Base-by-base conservation (phyloP, 2,888 invertebrate genomes). In the Heliconius ismenius region DNA sequence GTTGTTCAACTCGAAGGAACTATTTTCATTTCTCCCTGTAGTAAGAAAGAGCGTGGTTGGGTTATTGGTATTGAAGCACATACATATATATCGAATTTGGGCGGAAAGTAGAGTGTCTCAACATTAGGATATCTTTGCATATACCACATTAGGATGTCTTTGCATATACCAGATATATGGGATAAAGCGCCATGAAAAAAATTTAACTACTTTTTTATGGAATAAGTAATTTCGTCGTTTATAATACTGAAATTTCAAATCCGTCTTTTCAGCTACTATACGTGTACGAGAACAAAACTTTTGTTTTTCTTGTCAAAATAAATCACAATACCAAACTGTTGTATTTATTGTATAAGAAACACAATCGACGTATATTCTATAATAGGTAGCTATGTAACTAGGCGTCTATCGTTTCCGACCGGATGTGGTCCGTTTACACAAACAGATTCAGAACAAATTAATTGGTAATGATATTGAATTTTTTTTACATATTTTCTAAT, bases 351-450 rank as follows among this genome's bases (percentile, higher is more conserved):
- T n/a, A 26, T 65, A 76, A 76, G 26, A n/a, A 62, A 63, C 13
- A 63, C 69, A 36, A 28, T 63, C 11, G n/a, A 39, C 39, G 43
- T 63, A 73, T 62, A 39, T 10, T 18, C 9, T 49, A 7, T 1
- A 26, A 15, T 26, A 24, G 62, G 62, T n/a, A 39, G 36, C 21
- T n/a, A 28, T 28, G 28, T 28, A 15, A 73, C 39, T 15, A 39
- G 24, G 28, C 18, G 62, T 62, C 43, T 75, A 62, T 62, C 62
- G 63, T 62, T 62, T 69, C 11, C 28, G 70, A 36, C 32, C 58
- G 58, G 70, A 70, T 70, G 32, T 49, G 32, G 24, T 49, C 2
- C 69, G 75, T 75, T 75, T 63, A 75, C 65, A 73, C 65, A 73
- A 76, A 72, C 43, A 60, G 65, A 60, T 73, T 60, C 21, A 73